These are phyloP conservation scores for Chloroceryle inda DNA, from an alignment of 2,797 vertebrate genomes.

Conservation along the genomic window DNA sequence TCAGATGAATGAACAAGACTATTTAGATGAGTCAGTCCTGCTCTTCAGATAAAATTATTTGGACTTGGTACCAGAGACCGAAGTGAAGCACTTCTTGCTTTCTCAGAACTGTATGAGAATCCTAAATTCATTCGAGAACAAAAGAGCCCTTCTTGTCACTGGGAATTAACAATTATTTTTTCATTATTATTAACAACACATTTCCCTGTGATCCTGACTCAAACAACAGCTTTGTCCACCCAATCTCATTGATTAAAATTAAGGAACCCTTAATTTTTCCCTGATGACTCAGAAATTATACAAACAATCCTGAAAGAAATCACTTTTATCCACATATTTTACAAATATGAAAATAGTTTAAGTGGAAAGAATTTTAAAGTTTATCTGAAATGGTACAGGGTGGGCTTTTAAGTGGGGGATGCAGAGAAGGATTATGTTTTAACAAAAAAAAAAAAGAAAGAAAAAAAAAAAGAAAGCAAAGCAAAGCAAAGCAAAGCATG, in stretches of 20 bases:
- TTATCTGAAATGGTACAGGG: neutral
- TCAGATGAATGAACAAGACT: conserved; percentile 21
- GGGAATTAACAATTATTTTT: neutral
- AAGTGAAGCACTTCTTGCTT: neutral
- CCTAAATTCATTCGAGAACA: neutral
- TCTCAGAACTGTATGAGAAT: neutral
- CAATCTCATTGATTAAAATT: neutral
- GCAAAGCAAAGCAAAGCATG: neutral
- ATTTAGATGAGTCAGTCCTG: conserved; percentile 1
- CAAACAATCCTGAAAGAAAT: neutral
- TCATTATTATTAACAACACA: neutral
- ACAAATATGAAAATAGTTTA: neutral
- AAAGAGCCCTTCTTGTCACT: neutral
- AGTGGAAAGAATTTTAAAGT: neutral
- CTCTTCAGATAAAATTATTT: conserved; percentile 24
- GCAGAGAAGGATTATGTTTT: neutral
- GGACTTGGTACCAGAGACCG: neutral
- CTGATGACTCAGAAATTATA: conserved; percentile 17
- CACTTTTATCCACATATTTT: neutral
- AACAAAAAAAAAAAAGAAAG: neutral
- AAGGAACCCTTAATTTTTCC: neutral
- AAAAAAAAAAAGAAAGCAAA: neutral
- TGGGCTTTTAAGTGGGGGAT: neutral
- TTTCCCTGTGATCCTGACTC: neutral
- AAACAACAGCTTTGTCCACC: neutral